A percentile compares a stretch with the other conserved stretches of the same genome.
These are phyloP conservation scores for Eupristina koningsbergeri DNA, from an alignment of 1,140 invertebrate genomes.

Conservation along the genomic window DNA sequence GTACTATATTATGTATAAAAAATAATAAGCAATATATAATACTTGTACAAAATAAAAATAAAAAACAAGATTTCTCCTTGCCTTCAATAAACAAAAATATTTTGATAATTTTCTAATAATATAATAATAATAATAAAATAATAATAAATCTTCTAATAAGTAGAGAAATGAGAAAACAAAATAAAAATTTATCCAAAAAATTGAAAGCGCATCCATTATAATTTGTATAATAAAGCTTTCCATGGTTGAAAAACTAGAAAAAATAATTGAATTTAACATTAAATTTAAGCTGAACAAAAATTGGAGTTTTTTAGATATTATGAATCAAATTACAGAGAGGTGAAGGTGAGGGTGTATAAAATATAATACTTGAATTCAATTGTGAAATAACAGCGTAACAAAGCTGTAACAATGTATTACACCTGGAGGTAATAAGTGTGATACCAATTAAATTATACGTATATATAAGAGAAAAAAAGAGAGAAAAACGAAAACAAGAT, in stretches of 20 bases:
- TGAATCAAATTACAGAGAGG: neutral
- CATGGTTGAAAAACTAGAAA: neutral
- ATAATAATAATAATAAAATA: too few species aligned
- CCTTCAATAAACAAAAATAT: neutral
- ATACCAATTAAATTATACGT: neutral
- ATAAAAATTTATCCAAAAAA: neutral
- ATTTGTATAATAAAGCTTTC: neutral
- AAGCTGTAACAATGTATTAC: neutral
- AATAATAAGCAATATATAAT: neutral
- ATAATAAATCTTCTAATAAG: too few species aligned
- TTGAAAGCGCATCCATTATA: neutral
- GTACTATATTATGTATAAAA: too few species aligned
- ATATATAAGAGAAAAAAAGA: constrained; percentile 1
- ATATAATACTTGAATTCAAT: neutral
- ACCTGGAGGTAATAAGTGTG: neutral
- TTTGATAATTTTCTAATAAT: neutral
- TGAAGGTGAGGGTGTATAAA: neutral
- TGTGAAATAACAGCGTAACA: too few species aligned
- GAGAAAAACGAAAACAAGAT: neutral
- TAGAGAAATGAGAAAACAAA: neutral
- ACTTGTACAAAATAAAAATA: too few species aligned
- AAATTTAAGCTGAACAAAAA: neutral
- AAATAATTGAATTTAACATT: neutral
- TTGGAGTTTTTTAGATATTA: neutral
- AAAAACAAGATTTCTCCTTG: too few species aligned